Evolutionary conservation across 2,888 invertebrate genomes (phyloP).

Genomic region (Scaptomyza polygonia): DNA sequence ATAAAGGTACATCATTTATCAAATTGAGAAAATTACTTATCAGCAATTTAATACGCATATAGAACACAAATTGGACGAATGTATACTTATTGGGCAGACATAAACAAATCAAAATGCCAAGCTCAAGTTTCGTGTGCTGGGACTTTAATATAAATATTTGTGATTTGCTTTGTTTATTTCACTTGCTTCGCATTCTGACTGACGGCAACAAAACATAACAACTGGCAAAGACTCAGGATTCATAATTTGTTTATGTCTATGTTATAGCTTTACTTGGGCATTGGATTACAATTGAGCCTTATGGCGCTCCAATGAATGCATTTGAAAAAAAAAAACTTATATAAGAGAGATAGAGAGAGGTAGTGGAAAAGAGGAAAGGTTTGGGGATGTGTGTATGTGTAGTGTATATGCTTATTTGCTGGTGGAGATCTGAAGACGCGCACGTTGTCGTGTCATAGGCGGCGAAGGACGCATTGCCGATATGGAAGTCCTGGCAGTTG

Average conservation of each 20-base stretch:
- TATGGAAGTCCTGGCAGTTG: slow-evolving; percentile 33
- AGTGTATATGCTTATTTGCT: slow-evolving; percentile 44
- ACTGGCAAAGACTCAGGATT: slow-evolving; percentile 51
- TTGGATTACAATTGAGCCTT: slow-evolving; percentile 49
- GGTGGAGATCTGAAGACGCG: slow-evolving; percentile 73
- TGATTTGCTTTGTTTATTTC: slow-evolving; percentile 17
- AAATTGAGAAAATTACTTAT: slow-evolving; percentile 5
- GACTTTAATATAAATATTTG: slow-evolving; percentile 8
- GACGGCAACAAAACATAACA: slow-evolving; percentile 25
- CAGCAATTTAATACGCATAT: slow-evolving; percentile 7
- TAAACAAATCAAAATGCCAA: slow-evolving; percentile 6
- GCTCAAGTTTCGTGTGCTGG: background rate
- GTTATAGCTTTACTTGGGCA: slow-evolving; percentile 36
- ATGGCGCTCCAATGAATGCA: slow-evolving; percentile 40
- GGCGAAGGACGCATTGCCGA: slow-evolving; percentile 59
- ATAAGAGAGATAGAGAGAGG: background rate
- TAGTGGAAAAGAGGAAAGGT: background rate
- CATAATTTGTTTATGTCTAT: slow-evolving; percentile 28
- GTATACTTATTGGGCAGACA: background rate
- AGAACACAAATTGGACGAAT: slow-evolving; percentile 18
- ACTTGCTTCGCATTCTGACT: slow-evolving; percentile 28
- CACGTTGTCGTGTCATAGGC: slow-evolving; percentile 75
- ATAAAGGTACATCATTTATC: slow-evolving; percentile 4
- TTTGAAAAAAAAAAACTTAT: slow-evolving; percentile 19
- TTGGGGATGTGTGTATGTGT: background rate